Conservation (phyloP, 64 coral and sea anemone species). For the Cladopsammia gracilis region DNA sequence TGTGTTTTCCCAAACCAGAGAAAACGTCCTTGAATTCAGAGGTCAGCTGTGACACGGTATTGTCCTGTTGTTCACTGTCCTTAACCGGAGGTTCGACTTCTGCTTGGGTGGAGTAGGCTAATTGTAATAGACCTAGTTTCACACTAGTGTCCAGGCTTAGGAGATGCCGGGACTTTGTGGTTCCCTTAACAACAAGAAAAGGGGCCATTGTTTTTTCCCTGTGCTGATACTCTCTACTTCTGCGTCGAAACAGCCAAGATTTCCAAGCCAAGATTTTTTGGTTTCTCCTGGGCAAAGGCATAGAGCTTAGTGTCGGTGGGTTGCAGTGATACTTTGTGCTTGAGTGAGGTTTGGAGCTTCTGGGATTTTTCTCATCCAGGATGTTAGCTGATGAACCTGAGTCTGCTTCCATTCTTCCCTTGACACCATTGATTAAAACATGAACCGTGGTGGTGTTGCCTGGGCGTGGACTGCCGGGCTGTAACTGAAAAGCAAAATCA, state of each 20-base stretch:
- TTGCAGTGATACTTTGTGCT: background rate
- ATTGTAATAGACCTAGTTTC: slow-evolving; percentile 8
- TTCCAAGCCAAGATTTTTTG: background rate
- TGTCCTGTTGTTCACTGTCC: background rate
- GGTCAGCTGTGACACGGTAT: background rate
- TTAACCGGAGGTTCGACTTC: background rate
- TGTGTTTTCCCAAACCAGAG: slow-evolving; percentile 46
- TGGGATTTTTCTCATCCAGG: slow-evolving; percentile 25
- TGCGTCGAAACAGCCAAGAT: background rate
- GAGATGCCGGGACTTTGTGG: background rate
- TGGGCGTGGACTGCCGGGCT: too few relatives aligned
- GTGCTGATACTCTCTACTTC: background rate
- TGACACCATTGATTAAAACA: slow-evolving; percentile 4
- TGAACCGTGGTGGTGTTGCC: background rate
- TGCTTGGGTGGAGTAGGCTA: background rate
- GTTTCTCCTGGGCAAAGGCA: slow-evolving; percentile 2
- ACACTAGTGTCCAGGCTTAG: background rate
- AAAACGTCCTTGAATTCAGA: background rate
- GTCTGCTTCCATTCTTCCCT: slow-evolving; percentile 53
- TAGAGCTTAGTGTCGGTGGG: slow-evolving; percentile 31
- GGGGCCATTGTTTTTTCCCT: slow-evolving; percentile 20
- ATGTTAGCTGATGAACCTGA: slow-evolving; percentile 45
- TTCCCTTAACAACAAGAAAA: background rate
- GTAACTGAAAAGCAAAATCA: too few relatives aligned
- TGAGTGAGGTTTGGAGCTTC: background rate